Base-by-base conservation (phyloP, 2,888 invertebrate species). In the Adelphocoris suturalis region DNA sequence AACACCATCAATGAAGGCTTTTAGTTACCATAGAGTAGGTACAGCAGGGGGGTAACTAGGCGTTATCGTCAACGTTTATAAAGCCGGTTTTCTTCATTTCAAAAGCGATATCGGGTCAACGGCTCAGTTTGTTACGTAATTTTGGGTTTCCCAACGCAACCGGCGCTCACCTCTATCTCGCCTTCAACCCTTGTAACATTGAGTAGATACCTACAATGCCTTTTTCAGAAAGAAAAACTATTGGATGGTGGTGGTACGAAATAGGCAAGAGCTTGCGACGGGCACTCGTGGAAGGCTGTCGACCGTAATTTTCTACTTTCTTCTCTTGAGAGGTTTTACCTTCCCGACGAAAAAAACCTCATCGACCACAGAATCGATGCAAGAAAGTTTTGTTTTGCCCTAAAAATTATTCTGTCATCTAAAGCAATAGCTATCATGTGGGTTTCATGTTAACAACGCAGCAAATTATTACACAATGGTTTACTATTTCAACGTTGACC, bases 41-140 rank as follows among this genome's bases (percentile, higher is more conserved):
- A 61, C 19, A 61, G 48, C 52, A 14, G 68, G 68, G 19, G 23
- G 23, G 68, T 23, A 68, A 68, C 68, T 19, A 68, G 68, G 23
- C 23, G 68, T 68, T 68, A 68, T 68, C 68, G 68, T 68, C 68
- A 12, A 68, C 27, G 23, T 68, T 68, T 68, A 68, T 68, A 68
- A 23, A 68, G 68, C 68, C 19, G 23, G 68, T 68, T 68, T 68
- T 68, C 23, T 68, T 57, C 28, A 27, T 76, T 78, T 46, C 78
- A 47, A 47, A 78, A 16, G 46, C 82, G 47, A 82, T 82, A 52
- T 82, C 52, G 82, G 82, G 82, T 52, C 82, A 82, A 82, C 82
- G 52, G 82, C 82, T 82, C 47, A 14, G 37, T 78, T 14, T 23
- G 82, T 82, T 82, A 48, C 52, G 82, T 52, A 82, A 82, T 82